These are phyloP conservation scores for Seira musarum DNA, from an alignment of 2,888 invertebrate species.

Conservation along the genomic window DNA sequence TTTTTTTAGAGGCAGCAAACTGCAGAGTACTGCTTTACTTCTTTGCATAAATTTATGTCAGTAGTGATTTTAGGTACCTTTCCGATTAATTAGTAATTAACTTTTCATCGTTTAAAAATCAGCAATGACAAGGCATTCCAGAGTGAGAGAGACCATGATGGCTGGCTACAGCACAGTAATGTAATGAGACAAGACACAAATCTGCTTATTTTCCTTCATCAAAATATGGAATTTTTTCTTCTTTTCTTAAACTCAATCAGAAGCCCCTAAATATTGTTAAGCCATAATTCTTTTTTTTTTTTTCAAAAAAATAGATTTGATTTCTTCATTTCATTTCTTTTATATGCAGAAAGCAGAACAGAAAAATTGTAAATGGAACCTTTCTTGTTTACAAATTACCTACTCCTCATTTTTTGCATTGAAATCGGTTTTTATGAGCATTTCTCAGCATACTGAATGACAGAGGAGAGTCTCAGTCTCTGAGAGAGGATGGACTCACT, in stretches of 20 bases:
- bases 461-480: conserved; percentile 78
- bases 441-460: conserved; percentile 84
- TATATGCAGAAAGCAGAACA: conserved; percentile 7
- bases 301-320: conserved; percentile 26
- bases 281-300: background rate
- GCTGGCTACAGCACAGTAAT: background rate
- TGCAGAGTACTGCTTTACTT: conserved; percentile 36
- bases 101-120: conserved; percentile 23
- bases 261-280: background rate
- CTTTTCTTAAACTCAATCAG: background rate
- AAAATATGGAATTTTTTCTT: background rate
- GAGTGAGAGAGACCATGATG: conserved; percentile 1
- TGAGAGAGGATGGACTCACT: conserved; percentile 70
- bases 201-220: background rate
- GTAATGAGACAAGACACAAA: background rate
- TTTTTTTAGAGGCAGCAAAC: conserved; percentile 43
- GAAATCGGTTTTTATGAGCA: conserved; percentile 62
- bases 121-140: conserved; percentile 1
- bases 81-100: conserved; percentile 47
- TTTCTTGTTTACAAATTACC: conserved; percentile 2
- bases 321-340: background rate
- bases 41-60: background rate
- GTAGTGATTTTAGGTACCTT: conserved; percentile 44
- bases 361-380: conserved; percentile 16
- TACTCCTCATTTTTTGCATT: background rate